These are phyloP conservation scores for human (Homo sapiens) DNA, from an alignment of 2,113 vertebrate species.

Conservation along the genomic window DNA sequence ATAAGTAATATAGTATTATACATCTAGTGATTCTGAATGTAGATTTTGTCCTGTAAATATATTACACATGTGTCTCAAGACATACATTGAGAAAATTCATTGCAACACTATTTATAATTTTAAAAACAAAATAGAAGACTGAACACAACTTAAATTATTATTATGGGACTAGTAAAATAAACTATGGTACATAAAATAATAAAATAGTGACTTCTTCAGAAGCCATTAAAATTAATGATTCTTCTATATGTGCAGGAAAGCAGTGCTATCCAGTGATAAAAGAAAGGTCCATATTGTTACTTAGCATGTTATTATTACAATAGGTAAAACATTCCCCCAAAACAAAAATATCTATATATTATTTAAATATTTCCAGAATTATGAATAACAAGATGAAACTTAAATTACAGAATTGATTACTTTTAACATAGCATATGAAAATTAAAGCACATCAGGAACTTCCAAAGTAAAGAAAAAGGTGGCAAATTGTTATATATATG, in stretches of 20 bases:
- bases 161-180: not conserved
- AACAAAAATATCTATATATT: not conserved
- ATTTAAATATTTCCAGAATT: constrained; percentile 11
- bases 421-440: not conserved
- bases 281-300: not conserved
- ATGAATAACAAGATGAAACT: not conserved
- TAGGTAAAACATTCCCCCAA: not conserved
- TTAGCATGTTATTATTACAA: not conserved
- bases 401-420: not conserved
- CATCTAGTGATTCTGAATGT: not conserved
- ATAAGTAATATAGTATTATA: not conserved
- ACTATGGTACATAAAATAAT: not conserved
- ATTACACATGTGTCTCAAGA: not conserved
- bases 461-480: not conserved
- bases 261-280: not conserved
- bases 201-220: not conserved
- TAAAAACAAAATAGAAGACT: not conserved
- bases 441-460: not conserved
- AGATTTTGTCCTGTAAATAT: not conserved
- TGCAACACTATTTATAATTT: not conserved
- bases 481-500: not conserved
- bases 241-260: not conserved
- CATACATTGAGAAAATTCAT: not conserved
- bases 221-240: not conserved
- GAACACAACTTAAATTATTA: not conserved